Evolutionary conservation across 2,113 vertebrate species (phyloP).

Genomic region (Strigops habroptila): DNA sequence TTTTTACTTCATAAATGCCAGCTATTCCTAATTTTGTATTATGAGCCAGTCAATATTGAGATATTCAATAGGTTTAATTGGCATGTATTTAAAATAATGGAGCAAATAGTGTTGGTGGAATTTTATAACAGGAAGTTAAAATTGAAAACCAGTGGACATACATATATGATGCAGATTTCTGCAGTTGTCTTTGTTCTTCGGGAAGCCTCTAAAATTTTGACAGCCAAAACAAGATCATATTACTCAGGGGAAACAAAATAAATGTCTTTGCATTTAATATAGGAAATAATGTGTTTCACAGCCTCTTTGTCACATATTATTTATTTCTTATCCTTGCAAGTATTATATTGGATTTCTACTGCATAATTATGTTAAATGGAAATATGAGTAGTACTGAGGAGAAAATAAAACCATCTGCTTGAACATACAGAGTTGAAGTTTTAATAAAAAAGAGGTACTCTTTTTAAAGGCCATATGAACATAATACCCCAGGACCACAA

Average conservation of each 20-base stretch:
- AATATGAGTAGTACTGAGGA: background rate
- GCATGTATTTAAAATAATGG: background rate
- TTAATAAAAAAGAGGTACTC: conserved; percentile 18
- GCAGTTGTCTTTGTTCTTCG: background rate
- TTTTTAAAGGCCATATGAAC: conserved; percentile 12
- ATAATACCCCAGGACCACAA: conserved; percentile 3
- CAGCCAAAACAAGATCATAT: conserved; percentile 1
- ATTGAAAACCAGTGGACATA: background rate
- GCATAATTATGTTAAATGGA: conserved; percentile 28
- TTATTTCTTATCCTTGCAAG: conserved; percentile 33
- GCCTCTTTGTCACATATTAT: conserved; percentile 45
- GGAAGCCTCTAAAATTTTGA: conserved; percentile 4
- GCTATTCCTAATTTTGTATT: background rate
- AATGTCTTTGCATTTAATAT: conserved; percentile 39
- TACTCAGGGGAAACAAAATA: conserved; percentile 23
- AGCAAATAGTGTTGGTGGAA: background rate
- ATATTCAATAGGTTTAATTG: background rate
- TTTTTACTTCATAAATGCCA: background rate
- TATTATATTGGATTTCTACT: conserved; percentile 35
- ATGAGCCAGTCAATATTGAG: background rate
- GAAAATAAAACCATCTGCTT: conserved; percentile 49
- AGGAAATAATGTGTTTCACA: conserved; percentile 47
- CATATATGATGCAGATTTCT: background rate
- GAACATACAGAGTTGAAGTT: conserved; percentile 4
- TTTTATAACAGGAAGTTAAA: background rate